These are phyloP conservation scores for human DNA, from an alignment of 2,113 vertebrate species.

Conservation along the genomic window GRCh38 chr4:188752001-188752500, in stretches of 20 bases:
- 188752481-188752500: neutral
- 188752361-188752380: neutral
- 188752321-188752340: neutral
- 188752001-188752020: neutral
- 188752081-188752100: neutral
- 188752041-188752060: neutral
- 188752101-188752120: neutral
- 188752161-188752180: neutral
- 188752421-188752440: no score
- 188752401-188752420: neutral
- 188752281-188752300: neutral
- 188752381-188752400: neutral
- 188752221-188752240: neutral
- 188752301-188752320: neutral
- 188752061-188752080: neutral
- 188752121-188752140: neutral
- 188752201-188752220: neutral
- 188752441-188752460: neutral
- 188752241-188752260: neutral
- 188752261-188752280: neutral
- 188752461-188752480: neutral
- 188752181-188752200: neutral
- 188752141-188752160: neutral
- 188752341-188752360: neutral
- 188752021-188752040: neutral